Evolutionary conservation across 92 coral and sea anemone species (phyloP), one percentile per base, ranked within the genome.

Genomic region (Epizoanthus illoricatus): DNA sequence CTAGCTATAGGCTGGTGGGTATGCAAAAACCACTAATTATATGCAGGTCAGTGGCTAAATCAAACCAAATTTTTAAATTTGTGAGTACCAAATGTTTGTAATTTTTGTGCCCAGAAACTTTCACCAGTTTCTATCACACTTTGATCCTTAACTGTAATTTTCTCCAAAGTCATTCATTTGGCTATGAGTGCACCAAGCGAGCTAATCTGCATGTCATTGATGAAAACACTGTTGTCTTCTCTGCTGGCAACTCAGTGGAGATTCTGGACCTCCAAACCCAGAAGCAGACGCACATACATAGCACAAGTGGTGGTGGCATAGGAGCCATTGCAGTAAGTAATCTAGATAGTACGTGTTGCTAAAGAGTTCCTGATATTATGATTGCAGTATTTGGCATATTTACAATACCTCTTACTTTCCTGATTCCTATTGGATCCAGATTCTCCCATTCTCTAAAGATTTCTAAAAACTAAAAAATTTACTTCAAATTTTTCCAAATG

Each of bases 131-230:
- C 28, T 36, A 65, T 36, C 12, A 9, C 54, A 67, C 40, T 15
- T 0, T 5, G 13, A 67, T 76, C 52, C 83, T 83, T 89, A 56
- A 80, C 83, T 15, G 20, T 56, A 52, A 59, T 16, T 88, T 75
- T 58, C 52, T 63, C 73, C 74, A 67, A 58, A 97, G 99, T 81
- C 99, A 97, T 87, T 93, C 99, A 75, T 97, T 93, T 97, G 99
- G 99, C 71, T 97, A 84, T 82, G 99, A 97, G 78, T 97, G 99
- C 66, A 97, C 99, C 60, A 97, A 94, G 87, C 89, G 99, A 69
- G 89, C 94, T 45, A 97, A 97, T 80, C 94, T 97, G 23, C 98
- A 94, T 72, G 95, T 97, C 45, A 54, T 97, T 89, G 97, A 94
- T 80, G 95, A 94, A 56, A 87, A 91, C 61, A 91, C 88, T 58